Base-by-base conservation (phyloP, 2,797 vertebrate genomes). In the Melanotaenia pygmaea region DNA sequence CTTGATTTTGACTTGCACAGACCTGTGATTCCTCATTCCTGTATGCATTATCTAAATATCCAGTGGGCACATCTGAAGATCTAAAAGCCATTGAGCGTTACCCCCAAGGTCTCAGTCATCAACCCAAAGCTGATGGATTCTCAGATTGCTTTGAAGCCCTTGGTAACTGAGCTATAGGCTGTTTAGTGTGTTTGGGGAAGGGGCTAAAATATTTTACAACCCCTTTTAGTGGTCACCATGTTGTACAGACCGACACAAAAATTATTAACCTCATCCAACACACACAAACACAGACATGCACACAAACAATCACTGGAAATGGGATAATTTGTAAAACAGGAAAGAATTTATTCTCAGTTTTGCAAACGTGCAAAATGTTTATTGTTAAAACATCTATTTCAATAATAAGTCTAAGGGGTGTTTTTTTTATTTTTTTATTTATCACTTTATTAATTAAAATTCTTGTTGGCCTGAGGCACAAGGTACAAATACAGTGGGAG, bases 51-150 rank as follows among this genome's bases (percentile, higher is more conserved):
- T 43, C 37, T 24, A 26, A 6, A 43, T 26, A 32, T 34, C 43
- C 30, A 47, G n/a, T 30, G 61, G 38, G 38, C 38, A 13, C 38
- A 13, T 13, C 38, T 30, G 30, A 63, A 12, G 16, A 18, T n/a
- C 38, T 40, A 37, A 43, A 61, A 30, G 28, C 14, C 37, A 43
- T 4, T 28, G 37, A 11, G 30, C 32, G 10, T 50, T n/a, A 32
- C 45, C 18, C 11, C 11, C 26, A n/a, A 5, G 61, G 24, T 50
- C 11, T 63, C 43, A 63, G 26, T 47, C 28, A 63, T 63, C 28
- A 50, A 20, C 61, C 40, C 28, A n/a, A 40, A 63, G 61, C 61
- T 32, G 28, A 63, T 63, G 43, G 18, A 32, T 63, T 47, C 40
- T 13, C 59, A 12, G 38, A 60, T 60, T 38, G 35, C 35, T 38